phyloP scores from a whole-genome alignment of 2,888 invertebrate genomes.

The Drosophila mayaguana region DNA sequence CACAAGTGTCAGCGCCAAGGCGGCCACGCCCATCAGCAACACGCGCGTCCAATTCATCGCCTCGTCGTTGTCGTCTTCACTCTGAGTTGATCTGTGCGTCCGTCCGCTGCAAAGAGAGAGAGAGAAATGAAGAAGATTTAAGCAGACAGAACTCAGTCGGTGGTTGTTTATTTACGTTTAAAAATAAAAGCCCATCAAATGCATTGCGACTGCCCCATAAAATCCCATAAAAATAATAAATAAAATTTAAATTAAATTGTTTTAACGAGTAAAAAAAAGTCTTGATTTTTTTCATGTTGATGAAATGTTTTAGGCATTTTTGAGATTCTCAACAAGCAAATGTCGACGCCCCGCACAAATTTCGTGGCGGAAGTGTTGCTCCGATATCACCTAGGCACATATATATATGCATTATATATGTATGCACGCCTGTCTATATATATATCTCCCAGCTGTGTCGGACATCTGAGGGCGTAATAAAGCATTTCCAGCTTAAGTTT shows the following conservation, averaged over 20 bases:
- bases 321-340: slow-evolving; percentile 41
- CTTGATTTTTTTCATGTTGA: slow-evolving; percentile 10
- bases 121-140: slow-evolving; percentile 42
- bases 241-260: slow-evolving; percentile 71
- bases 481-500: slow-evolving; percentile 71
- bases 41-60: slow-evolving; percentile 82
- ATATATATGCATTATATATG: slow-evolving; percentile 19
- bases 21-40: slow-evolving; percentile 69
- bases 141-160: slow-evolving; percentile 52
- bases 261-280: slow-evolving; percentile 34
- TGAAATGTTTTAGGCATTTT: slow-evolving; percentile 59
- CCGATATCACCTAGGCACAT: slow-evolving; percentile 56
- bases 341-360: slow-evolving; percentile 40
- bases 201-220: slow-evolving; percentile 53
- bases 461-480: slow-evolving; percentile 76
- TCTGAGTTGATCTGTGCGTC: slow-evolving; percentile 40
- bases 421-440: slow-evolving; percentile 19
- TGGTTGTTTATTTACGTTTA: slow-evolving; percentile 77
- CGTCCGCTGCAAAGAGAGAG: slow-evolving; percentile 64
- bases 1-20: slow-evolving; percentile 74
- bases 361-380: slow-evolving; percentile 68
- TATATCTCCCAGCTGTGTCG: slow-evolving; percentile 55
- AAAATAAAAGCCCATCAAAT: slow-evolving; percentile 71
- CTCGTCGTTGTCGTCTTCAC: slow-evolving; percentile 42
- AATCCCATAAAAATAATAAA: slow-evolving; percentile 68